Conservation (phyloP, 1,140 invertebrate species). For the Oryzaephilus surinamensis region DNA sequence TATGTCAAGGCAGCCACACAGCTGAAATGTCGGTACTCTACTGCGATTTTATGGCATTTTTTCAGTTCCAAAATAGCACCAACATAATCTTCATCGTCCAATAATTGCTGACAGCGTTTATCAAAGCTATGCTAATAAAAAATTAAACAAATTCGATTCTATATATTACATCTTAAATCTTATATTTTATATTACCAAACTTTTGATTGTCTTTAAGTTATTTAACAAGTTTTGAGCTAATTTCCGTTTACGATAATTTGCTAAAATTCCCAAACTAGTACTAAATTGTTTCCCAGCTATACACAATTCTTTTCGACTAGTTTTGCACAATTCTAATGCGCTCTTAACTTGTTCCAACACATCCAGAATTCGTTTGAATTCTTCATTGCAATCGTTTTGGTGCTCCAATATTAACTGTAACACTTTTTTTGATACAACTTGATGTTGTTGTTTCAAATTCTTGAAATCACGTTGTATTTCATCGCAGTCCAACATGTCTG, state of each 20-base stretch:
- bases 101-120: constrained; percentile 65
- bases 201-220: constrained; percentile 71
- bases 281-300: constrained; percentile 72
- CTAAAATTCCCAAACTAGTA: constrained; percentile 74
- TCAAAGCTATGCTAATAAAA: constrained; percentile 66
- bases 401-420: constrained; percentile 85
- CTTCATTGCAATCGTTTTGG: constrained; percentile 68
- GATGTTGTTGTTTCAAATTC: constrained; percentile 59
- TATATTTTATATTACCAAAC: no score
- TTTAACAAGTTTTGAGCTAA: constrained; percentile 65
- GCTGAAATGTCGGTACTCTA: constrained; percentile 69
- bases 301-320: constrained; percentile 58
- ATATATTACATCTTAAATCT: constrained; percentile 11
- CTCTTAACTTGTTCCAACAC: constrained; percentile 63
- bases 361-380: constrained; percentile 71
- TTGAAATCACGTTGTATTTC: constrained; percentile 57
- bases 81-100: constrained; percentile 78
- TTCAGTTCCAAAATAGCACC: constrained; percentile 78
- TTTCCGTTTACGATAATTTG: constrained; percentile 78
- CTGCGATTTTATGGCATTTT: constrained; percentile 77
- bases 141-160: constrained; percentile 8
- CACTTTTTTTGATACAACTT: constrained; percentile 84
- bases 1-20: constrained; percentile 77
- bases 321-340: constrained; percentile 57
- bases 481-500: constrained; percentile 49